Evolutionary conservation across 2,113 vertebrate species (phyloP), one percentile per base, ranked within the genome.

Genomic region (Dicrurus megarhynchus): DNA sequence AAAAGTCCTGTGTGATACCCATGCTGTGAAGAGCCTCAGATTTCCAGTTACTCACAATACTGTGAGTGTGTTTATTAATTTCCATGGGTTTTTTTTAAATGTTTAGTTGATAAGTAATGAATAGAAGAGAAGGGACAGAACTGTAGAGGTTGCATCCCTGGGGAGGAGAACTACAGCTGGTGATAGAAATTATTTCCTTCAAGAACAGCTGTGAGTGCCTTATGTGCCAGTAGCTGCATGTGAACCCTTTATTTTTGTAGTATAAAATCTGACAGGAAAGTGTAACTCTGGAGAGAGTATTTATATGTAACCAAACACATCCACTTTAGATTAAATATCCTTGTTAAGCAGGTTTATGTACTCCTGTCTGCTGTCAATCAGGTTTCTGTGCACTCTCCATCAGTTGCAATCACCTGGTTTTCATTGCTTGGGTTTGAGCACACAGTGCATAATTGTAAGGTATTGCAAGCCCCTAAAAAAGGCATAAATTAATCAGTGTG

Each of bases 101-200:
- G 14, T 92, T 93, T 84, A 77, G 24, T 80, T 94, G 83, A 86
- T 75, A 85, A 69, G 17, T 50, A 90, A 57, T 86, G 63, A 88
- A 69, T 80, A 80, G 46, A 92, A 95, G 10, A 87, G 80, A 96
- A 96, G 92, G 90, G 95, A 85, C 85, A 90, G 76, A 94, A 77
- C 42, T 52, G 39, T 90, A 88, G 79, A 95, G 94, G 95, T 94
- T 94, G 39, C 55, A 53, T 84, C 94, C 73, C 88, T 90, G 42
- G 59, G 68, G 95, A 95, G 30, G 42, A 92, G 83, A 84, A 70
- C 71, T 95, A 83, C 90, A 95, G 79, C 92, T 97, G 94, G 86
- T 86, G 88, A 77, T 81, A 77, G 83, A 94, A 93, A 94, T 95
- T 94, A 93, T 90, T 93, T 95, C 86, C 83, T 96, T 95, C 90